Percentiles rank a stretch among this genome's conserved stretches.
phyloP scores from a whole-genome alignment of 2,888 invertebrate species.

The Apamea monoglypha region DNA sequence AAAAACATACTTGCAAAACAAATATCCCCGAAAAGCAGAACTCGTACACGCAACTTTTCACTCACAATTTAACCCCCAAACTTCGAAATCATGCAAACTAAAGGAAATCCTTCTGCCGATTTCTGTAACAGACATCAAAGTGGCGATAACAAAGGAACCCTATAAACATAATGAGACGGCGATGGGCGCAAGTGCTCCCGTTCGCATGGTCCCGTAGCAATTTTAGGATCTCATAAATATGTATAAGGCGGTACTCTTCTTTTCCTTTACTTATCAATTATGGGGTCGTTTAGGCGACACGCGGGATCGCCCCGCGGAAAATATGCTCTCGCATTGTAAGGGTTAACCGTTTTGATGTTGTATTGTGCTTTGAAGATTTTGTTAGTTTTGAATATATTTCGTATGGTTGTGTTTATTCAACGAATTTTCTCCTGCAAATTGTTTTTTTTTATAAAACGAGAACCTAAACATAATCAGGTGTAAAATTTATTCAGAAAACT shows the following conservation, averaged over 20 bases:
- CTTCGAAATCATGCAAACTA: slow-evolving; percentile 78
- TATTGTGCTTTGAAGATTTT: slow-evolving; percentile 75
- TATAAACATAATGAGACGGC: slow-evolving; percentile 89
- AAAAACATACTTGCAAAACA: slow-evolving; percentile 11
- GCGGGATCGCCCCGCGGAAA: slow-evolving; percentile 80
- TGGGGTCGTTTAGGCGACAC: slow-evolving; percentile 88
- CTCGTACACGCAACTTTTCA: slow-evolving; percentile 46
- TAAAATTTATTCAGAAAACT: background rate
- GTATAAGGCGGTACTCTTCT: slow-evolving; percentile 88
- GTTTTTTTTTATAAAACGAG: background rate
- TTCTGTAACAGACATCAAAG: slow-evolving; percentile 86
- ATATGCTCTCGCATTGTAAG: slow-evolving; percentile 80
- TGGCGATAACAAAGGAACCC: slow-evolving; percentile 87
- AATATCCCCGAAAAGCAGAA: slow-evolving; percentile 17
- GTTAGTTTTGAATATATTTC: slow-evolving; percentile 64
- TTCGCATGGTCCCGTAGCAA: slow-evolving; percentile 89
- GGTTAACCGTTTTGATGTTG: slow-evolving; percentile 79
- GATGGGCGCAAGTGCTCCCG: slow-evolving; percentile 86
- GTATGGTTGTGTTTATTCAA: slow-evolving; percentile 19
- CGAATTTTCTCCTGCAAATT: background rate
- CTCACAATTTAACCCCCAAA: slow-evolving; percentile 68
- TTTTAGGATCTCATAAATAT: slow-evolving; percentile 89
- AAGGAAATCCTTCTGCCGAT: slow-evolving; percentile 83
- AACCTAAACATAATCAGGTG: background rate
- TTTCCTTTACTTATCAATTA: slow-evolving; percentile 91